phyloP scores from a whole-genome alignment of 2,888 invertebrate species.

The Allolobophora icterica region DNA sequence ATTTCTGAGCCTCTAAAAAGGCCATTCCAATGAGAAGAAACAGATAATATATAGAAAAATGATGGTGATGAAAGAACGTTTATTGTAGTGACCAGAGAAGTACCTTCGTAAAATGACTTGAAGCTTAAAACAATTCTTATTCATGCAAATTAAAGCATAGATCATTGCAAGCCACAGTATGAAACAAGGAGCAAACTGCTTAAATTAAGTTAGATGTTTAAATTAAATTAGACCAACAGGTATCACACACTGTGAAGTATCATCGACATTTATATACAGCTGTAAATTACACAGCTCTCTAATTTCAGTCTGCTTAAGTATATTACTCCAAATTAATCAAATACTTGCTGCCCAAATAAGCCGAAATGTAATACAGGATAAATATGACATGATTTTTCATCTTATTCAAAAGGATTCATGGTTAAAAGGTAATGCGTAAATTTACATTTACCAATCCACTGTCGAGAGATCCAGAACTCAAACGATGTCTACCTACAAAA shows the following conservation, averaged over 20 bases:
- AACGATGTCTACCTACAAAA: neutral
- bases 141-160: no score
- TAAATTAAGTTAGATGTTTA: no score
- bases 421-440: neutral
- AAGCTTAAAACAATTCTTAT: neutral
- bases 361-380: neutral
- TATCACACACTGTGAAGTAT: neutral
- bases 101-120: neutral
- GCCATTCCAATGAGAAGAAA: neutral
- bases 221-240: neutral
- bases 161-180: neutral
- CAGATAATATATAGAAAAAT: neutral
- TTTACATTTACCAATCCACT: slow-evolving; percentile 77
- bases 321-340: neutral
- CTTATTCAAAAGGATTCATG: neutral
- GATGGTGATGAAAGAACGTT: neutral
- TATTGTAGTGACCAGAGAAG: neutral
- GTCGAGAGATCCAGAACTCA: slow-evolving; percentile 88
- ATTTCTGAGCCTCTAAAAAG: neutral
- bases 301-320: neutral
- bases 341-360: neutral
- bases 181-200: neutral
- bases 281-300: neutral
- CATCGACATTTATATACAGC: neutral
- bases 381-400: neutral